Evolutionary conservation across 2,888 invertebrate genomes (phyloP).

Genomic region (Melieria picta): DNA sequence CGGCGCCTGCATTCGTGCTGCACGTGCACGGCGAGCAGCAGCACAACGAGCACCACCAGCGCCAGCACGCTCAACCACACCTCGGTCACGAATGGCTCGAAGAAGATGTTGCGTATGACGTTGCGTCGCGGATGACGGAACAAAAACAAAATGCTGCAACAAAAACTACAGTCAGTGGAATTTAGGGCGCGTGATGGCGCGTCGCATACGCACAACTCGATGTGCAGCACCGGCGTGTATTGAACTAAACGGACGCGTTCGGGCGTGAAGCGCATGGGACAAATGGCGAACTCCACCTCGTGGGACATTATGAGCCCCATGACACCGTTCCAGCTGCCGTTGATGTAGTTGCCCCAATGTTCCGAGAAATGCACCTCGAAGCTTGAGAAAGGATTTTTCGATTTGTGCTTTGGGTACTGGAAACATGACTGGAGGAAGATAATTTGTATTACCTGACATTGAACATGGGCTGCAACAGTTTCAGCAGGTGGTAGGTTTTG

Average conservation of each 20-base stretch:
- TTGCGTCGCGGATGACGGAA: conserved; percentile 60
- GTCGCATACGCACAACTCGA: conserved; percentile 52
- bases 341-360: conserved; percentile 51
- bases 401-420: neutral
- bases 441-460: conserved; percentile 51
- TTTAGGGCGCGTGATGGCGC: neutral
- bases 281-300: conserved; percentile 49
- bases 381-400: conserved; percentile 40
- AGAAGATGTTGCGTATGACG: conserved; percentile 59
- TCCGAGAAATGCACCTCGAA: conserved; percentile 46
- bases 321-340: conserved; percentile 57
- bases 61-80: conserved; percentile 59
- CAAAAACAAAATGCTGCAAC: conserved; percentile 54
- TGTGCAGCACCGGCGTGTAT: conserved; percentile 52
- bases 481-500: conserved; percentile 55
- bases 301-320: conserved; percentile 50
- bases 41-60: conserved; percentile 46
- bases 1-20: conserved; percentile 47
- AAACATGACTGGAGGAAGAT: too few species aligned
- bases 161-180: neutral
- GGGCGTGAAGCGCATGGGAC: conserved; percentile 53
- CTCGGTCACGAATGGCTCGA: conserved; percentile 54
- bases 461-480: conserved; percentile 48
- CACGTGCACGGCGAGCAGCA: conserved; percentile 52
- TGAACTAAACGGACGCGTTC: conserved; percentile 47